Base-by-base conservation (phyloP, 2,888 invertebrate genomes). In the Drosophila gaucha region DNA sequence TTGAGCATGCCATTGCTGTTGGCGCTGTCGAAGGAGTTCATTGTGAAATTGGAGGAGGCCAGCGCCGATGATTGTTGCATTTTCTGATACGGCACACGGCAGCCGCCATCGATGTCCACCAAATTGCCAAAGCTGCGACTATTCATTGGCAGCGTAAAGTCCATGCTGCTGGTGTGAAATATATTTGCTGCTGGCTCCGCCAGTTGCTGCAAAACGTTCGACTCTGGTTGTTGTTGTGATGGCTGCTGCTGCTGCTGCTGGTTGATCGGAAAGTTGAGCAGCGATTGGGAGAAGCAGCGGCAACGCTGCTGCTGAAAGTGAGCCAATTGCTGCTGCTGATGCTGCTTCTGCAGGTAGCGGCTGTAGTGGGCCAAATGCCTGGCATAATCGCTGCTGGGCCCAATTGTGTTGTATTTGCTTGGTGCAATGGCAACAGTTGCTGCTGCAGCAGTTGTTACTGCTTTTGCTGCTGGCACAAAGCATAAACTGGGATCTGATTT, bases 351-450 rank as follows among this genome's bases (percentile, higher is more conserved):
- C 67, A 89, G 87, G 57, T 90, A 82, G 66, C 89, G 88, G 62
- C 87, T 88, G 49, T 91, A 90, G 64, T 86, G 83, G 41, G 89
- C 86, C 82, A 91, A 75, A 69, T 91, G 92, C 28, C 90, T 87
- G 18, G 90, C 90, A 74, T 90, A 91, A 62, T 91, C 91, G 78
- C 90, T 91, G 71, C 90, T 91, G 46, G 92, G 90, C 44, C 91
- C 92, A 59, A 92, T 91, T 49, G 91, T 92, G 60, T 92, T 92
- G 74, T 90, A 92, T 80, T 92, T 92, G 75, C 90, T 90, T 30
- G 84, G 67, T 60, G 72, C 72, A 39, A 72, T 71, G 54, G 49
- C 46, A 31, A 60, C 49, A 67, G 56, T 67, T 70, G 74, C 58
- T 71, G 76, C 43, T 67, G 71, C 43, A 9, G 18, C 28, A 10